Conservation (phyloP, 2,888 invertebrate species). For the Crocallis elinguaria region DNA sequence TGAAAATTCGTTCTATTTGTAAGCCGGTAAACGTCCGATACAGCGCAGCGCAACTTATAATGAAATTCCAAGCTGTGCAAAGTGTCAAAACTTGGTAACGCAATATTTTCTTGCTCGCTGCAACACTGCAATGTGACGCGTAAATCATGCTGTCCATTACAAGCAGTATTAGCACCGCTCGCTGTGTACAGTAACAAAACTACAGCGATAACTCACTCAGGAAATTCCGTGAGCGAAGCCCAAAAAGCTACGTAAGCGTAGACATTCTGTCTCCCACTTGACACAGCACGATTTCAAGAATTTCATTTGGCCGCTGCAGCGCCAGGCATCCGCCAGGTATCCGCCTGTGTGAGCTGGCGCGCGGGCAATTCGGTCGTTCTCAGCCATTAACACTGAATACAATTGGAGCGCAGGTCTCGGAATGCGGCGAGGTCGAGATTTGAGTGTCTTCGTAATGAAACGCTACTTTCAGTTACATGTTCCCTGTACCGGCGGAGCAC, state of each 20-base stretch:
- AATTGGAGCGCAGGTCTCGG: conserved; percentile 23
- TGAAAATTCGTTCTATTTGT: conserved; percentile 7
- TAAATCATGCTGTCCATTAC: conserved; percentile 10
- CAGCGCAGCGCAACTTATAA: conserved; percentile 15
- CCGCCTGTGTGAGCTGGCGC: conserved; percentile 13
- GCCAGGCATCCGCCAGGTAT: conserved; percentile 6
- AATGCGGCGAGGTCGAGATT: conserved; percentile 24
- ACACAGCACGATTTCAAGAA: conserved; percentile 21
- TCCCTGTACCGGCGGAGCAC: neutral
- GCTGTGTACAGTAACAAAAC: conserved; percentile 3
- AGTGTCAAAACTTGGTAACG: conserved; percentile 16
- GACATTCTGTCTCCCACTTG: conserved; percentile 15
- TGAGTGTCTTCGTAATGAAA: conserved; percentile 25
- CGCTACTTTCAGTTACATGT: conserved; percentile 1
- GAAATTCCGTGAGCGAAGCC: neutral
- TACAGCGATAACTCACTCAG: conserved; percentile 11
- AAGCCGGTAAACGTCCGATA: conserved; percentile 6
- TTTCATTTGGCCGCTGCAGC: conserved; percentile 18
- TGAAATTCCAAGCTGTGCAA: conserved; percentile 10
- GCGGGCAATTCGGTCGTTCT: conserved; percentile 12
- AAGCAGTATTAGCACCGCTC: neutral
- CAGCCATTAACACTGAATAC: conserved; percentile 24
- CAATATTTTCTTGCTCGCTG: conserved; percentile 9
- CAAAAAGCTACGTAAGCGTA: conserved; percentile 9
- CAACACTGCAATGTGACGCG: conserved; percentile 3